Evolutionary conservation across 2,797 vertebrate genomes (phyloP).

Genomic region (Hyperoplus lanceolatus): DNA sequence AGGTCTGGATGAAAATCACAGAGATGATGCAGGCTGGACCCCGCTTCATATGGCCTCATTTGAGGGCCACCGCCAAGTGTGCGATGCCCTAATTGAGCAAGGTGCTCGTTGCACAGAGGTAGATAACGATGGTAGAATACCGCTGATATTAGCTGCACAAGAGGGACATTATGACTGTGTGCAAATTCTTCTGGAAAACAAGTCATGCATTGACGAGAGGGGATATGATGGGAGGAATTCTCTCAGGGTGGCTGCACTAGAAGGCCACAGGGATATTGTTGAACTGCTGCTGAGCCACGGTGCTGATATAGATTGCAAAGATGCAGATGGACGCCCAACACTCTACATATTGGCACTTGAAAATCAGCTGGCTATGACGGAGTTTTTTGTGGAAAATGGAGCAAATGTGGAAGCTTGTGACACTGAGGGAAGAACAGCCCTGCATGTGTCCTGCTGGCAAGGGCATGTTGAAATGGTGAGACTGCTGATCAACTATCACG

Average conservation of each 20-base stretch:
- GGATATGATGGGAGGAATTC: constrained; percentile 97
- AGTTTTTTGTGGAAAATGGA: constrained; percentile 96
- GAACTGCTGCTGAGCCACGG: constrained; percentile 94
- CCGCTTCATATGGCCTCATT: constrained; percentile 98
- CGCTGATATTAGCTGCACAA: constrained; percentile 93
- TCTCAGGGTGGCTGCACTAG: constrained; percentile 93
- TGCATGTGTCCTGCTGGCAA: constrained; percentile 99
- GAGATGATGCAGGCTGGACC: constrained; percentile 98
- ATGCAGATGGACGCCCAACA: constrained; percentile 96
- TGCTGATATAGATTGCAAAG: constrained; percentile 94
- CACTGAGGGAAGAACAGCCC: constrained; percentile 95
- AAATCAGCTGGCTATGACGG: constrained; percentile 96
- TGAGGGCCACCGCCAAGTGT: constrained; percentile 96
- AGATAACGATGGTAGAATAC: constrained; percentile 96
- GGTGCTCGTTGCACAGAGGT: constrained; percentile 96
- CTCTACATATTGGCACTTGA: constrained; percentile 97
- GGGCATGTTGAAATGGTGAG: constrained; percentile 97
- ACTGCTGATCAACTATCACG: constrained; percentile 92
- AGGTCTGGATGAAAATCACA: constrained; percentile 97
- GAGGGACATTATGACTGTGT: constrained; percentile 98
- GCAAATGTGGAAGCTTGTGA: constrained; percentile 96
- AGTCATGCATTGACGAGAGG: constrained; percentile 93
- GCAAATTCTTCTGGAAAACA: constrained; percentile 94
- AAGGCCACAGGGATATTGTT: constrained; percentile 96
- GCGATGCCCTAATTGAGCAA: constrained; percentile 97